These are phyloP conservation scores for Epirrhoe alternata DNA, from an alignment of 2,888 invertebrate species.

Conservation along the genomic window DNA sequence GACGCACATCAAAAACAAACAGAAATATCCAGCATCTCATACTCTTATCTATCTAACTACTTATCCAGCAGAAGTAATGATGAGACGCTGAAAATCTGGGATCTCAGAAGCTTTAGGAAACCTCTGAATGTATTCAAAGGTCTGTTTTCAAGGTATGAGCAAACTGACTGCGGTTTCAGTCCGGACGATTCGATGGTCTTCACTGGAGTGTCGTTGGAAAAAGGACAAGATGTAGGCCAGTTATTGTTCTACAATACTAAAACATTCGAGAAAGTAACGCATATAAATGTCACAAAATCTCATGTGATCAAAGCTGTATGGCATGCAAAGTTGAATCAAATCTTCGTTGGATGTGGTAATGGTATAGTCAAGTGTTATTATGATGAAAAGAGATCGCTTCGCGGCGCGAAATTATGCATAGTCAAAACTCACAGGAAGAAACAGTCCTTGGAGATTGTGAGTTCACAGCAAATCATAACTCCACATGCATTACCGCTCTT, in stretches of 20 bases:
- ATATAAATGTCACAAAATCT: conserved; percentile 91
- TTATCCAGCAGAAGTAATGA: conserved; percentile 95
- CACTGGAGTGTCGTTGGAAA: conserved; percentile 93
- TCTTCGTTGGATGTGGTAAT: conserved; percentile 96
- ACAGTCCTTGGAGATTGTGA: conserved; percentile 93
- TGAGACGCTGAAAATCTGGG: conserved; percentile 98
- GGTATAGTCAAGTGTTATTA: conserved; percentile 96
- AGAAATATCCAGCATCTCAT: conserved; percentile 93
- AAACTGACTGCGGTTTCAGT: conserved; percentile 93
- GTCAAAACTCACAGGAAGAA: conserved; percentile 92
- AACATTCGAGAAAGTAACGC: conserved; percentile 89
- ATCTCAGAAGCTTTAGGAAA: conserved; percentile 92
- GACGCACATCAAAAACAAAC: conserved; percentile 92
- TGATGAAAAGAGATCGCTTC: conserved; percentile 92
- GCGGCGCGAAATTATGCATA: conserved; percentile 96
- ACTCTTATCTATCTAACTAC: conserved; percentile 93
- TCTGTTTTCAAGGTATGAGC: conserved; percentile 93
- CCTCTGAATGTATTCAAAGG: conserved; percentile 88
- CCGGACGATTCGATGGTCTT: conserved; percentile 96
- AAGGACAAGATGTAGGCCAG: conserved; percentile 87
- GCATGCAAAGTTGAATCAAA: conserved; percentile 99
- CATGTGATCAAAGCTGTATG: conserved; percentile 95
- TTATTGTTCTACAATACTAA: conserved; percentile 92
- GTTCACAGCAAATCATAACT: conserved; percentile 97
- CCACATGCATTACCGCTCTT: conserved; percentile 98